Conservation (phyloP, 2,888 invertebrate species). For the Scaptodrosophila latifasciaeformis region DNA sequence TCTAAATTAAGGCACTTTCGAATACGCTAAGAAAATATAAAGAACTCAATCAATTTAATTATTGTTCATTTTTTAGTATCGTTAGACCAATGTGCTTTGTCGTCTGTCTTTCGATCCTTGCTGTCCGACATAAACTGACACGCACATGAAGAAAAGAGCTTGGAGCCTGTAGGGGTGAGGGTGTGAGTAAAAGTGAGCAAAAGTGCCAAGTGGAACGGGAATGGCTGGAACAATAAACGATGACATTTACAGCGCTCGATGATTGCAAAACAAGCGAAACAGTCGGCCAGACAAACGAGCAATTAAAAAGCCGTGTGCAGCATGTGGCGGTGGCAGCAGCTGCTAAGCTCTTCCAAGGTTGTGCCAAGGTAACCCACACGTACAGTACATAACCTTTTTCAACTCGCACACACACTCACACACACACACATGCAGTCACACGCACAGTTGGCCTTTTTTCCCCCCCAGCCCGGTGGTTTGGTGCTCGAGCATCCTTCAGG, state of each 20-base stretch:
- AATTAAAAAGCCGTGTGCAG: constrained; percentile 58
- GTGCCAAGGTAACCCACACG: constrained; percentile 37
- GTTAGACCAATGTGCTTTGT: too few species aligned
- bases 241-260: constrained; percentile 56
- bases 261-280: constrained; percentile 40
- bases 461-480: constrained; percentile 32
- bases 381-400: constrained; percentile 12
- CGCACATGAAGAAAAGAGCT: too few species aligned
- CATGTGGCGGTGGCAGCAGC: constrained; percentile 14
- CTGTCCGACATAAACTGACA: too few species aligned
- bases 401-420: constrained; percentile 9
- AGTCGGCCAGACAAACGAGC: constrained; percentile 50
- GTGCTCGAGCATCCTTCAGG: constrained; percentile 40
- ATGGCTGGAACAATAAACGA: constrained; percentile 52
- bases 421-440: constrained; percentile 8
- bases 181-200: too few species aligned
- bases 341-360: constrained; percentile 25
- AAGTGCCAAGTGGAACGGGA: too few species aligned
- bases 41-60: too few species aligned
- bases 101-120: too few species aligned
- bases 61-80: too few species aligned
- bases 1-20: too few species aligned
- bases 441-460: constrained; percentile 13
- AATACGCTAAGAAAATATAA: too few species aligned
- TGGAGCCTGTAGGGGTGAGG: background rate